A percentile compares a stretch with the other conserved stretches of the same genome.
These are phyloP conservation scores for Blera fallax DNA, from an alignment of 2,888 invertebrate genomes.

Conservation along the genomic window DNA sequence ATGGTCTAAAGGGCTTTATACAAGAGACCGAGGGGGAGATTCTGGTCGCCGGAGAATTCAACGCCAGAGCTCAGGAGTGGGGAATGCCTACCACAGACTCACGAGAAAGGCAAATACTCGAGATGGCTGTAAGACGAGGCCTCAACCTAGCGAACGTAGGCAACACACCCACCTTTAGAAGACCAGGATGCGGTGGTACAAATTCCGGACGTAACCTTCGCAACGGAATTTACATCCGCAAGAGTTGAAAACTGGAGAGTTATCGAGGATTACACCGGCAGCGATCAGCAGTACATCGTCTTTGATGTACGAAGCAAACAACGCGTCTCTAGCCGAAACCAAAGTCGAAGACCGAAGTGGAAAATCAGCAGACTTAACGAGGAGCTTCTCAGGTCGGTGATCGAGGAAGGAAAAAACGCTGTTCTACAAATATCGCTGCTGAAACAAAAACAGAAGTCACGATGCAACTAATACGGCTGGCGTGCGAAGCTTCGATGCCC, in stretches of 20 bases:
- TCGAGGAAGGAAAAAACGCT: background rate
- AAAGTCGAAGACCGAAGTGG: background rate
- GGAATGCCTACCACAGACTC: slow-evolving; percentile 26
- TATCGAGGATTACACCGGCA: background rate
- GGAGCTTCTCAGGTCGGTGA: background rate
- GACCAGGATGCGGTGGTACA: background rate
- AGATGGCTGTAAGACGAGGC: slow-evolving; percentile 54
- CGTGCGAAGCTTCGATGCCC: background rate
- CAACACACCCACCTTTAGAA: slow-evolving; percentile 7
- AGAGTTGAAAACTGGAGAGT: background rate
- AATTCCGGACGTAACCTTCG: slow-evolving; percentile 13
- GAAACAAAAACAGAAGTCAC: background rate
- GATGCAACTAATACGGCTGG: background rate
- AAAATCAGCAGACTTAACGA: background rate
- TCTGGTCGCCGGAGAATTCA: slow-evolving; percentile 11
- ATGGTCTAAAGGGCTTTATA: background rate
- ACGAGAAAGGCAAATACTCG: slow-evolving; percentile 38
- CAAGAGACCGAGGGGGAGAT: background rate
- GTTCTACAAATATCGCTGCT: background rate
- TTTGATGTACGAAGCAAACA: background rate
- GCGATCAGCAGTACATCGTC: too few relatives aligned
- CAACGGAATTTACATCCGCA: background rate
- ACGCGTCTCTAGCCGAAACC: background rate
- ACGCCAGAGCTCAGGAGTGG: slow-evolving; percentile 21
- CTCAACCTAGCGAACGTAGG: slow-evolving; percentile 37